Evolutionary conservation across 2,888 invertebrate species (phyloP), one percentile per base, ranked within the genome.

Genomic region (Lycocerus yunnanus): DNA sequence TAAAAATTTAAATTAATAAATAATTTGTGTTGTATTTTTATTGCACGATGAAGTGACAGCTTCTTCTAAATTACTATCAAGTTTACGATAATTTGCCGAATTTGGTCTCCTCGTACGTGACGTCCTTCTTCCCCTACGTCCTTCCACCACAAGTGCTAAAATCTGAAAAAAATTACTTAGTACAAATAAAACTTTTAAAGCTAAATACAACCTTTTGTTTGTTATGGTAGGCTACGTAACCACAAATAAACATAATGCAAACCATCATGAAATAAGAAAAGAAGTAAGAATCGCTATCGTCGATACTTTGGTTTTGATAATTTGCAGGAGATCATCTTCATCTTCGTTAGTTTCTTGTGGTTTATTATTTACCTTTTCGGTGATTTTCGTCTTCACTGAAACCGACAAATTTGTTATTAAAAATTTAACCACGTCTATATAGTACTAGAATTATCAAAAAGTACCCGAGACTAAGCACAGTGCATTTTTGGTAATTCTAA

Each of bases 31-130:
- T 58, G 89, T 86, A 77, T 89, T 89, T 79, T 89, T 88, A 78
- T 87, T 89, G 80, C 89, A 89, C 58, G 89, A 88, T 0, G 92
- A 92, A 4, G 90, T 90, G 60, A 92, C 90, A 43, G 92, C 92
- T 85, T 92, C 92, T 85, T 92, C 92, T 74, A 92, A 86, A 81
- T 91, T 92, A 78, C 90, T 90, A 82, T 92, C 92, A 72, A 93
- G 86, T 83, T 92, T 92, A 71, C 91, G 89, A 82, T 92, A 92
- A 80, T 89, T 90, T 0, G 92, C 90, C 2, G 91, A 90, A 81
- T 90, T 91, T 60, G 91, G 90, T 76, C 92, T 87, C 77, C 90
- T 86, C 71, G 89, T 85, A 83, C 83, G 87, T 81, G 82, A 87
- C 80, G 71, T 87, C 85, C 85, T 87, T 83, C 84, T 84, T 66